Conservation (phyloP, 2,888 invertebrate species). For the Nezara viridula region DNA sequence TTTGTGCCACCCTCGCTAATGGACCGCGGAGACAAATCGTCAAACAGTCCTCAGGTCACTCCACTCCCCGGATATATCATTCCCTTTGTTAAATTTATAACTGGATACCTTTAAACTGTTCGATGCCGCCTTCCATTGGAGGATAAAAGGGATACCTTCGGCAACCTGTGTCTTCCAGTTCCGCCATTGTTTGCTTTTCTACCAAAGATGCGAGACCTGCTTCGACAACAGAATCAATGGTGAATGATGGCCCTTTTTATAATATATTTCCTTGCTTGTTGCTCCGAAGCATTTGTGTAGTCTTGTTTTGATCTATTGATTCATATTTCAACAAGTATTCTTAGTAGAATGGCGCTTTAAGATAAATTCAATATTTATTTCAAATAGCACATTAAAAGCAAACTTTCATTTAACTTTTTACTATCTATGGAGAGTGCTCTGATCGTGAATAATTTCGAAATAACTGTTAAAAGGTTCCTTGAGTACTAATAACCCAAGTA, state of each 20-base stretch:
- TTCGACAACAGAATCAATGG: neutral
- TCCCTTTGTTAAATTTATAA: slow-evolving; percentile 14
- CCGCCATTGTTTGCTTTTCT: neutral
- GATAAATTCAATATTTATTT: too few species aligned
- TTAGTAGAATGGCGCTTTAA: too few species aligned
- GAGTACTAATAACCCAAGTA: too few species aligned
- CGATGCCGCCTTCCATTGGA: neutral
- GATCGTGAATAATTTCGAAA: too few species aligned
- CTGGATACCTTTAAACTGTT: neutral
- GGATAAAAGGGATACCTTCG: neutral
- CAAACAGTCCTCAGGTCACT: neutral
- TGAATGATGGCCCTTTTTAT: neutral
- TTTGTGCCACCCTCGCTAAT: slow-evolving; percentile 14
- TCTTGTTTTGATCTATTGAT: too few species aligned
- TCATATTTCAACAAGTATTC: neutral
- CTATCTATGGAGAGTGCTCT: too few species aligned
- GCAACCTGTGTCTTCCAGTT: neutral
- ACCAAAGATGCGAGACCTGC: neutral
- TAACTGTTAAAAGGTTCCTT: too few species aligned
- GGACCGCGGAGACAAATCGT: slow-evolving; percentile 47
- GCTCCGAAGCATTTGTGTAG: neutral
- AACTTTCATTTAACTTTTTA: neutral
- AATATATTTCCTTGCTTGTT: neutral
- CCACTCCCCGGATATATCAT: neutral
- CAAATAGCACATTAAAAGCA: too few species aligned